Base-by-base conservation (phyloP, 64 coral and sea anemone genomes). In the Dendronephthya gigantea region DNA sequence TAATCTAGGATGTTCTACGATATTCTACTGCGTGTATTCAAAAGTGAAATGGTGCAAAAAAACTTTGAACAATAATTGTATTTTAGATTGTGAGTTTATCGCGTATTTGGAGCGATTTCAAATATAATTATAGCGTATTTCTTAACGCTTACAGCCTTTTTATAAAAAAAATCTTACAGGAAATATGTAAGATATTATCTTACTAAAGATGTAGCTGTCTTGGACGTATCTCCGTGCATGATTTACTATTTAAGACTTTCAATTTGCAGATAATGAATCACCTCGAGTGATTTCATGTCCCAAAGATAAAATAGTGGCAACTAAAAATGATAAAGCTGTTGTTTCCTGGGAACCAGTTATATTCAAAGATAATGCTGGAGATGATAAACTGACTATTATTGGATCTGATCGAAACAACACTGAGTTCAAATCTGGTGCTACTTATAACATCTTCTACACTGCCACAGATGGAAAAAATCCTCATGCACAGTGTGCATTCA, bases 221-320 rank as follows among this genome's bases (percentile, higher is more conserved):
- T 45, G 11, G 29, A 66, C 2, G 6, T 30, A 66, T 5, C 6
- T 17, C 19, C n/a, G n/a, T 66, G 6, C 58, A 66, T 66, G 58
- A 66, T 66, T 8, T 6, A 66, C 22, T n/a, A 17, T 66, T 30
- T 66, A 17, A 66, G 2, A 6, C 25, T 27, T 62, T 62, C 17
- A 62, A 62, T 86, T 43, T 86, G 35, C 49, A 96, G 94, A 96
- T 70, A 91, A 85, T 27, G 94, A 96, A 30, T 74, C 83, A 6
- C 94, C 94, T 51, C 59, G 55, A 62, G 55, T 84, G 43, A 49
- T 96, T 35, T 91, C 88, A 59, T 96, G 94, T 49, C 94, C 94
- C 30, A 84, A 88, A 25, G 91, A 97, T 58, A 88, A 88, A 40
- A 86, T 93, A 70, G 55, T 94, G 16, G 43, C 43, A 19, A 84